phyloP scores from a whole-genome alignment of 2,797 vertebrate species.

The Enteromius afrohamiltoni region DNA sequence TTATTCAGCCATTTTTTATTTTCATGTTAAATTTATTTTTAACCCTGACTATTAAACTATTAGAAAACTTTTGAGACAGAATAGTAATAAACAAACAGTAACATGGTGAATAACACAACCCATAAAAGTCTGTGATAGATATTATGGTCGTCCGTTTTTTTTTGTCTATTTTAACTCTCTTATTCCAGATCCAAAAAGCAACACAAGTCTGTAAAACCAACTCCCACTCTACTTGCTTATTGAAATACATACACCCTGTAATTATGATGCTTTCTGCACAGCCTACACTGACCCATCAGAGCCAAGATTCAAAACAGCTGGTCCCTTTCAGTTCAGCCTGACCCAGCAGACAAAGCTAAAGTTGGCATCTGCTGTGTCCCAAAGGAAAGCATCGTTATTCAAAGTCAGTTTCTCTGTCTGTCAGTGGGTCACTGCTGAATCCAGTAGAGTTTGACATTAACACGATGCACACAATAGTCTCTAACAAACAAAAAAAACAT shows the following conservation, averaged over 20 bases:
- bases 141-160: neutral
- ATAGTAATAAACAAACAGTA: neutral
- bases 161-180: neutral
- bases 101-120: neutral
- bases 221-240: slow-evolving; percentile 11
- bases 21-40: neutral
- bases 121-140: neutral
- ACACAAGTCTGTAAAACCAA: neutral
- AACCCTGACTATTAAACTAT: neutral
- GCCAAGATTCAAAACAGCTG: slow-evolving; percentile 28
- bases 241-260: slow-evolving; percentile 30
- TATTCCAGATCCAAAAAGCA: neutral
- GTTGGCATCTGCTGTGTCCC: slow-evolving; percentile 43
- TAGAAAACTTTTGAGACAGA: neutral
- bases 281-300: slow-evolving; percentile 37
- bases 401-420: slow-evolving; percentile 26
- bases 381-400: slow-evolving; percentile 15
- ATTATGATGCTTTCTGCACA: slow-evolving; percentile 14
- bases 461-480: neutral
- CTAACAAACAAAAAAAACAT: neutral
- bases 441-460: neutral
- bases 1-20: neutral
- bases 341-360: slow-evolving; percentile 24
- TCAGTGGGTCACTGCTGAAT: slow-evolving; percentile 15
- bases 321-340: slow-evolving; percentile 22